These are phyloP conservation scores for Drosophila pseudotalamancana DNA, from an alignment of 2,888 invertebrate genomes.

Conservation along the genomic window DNA sequence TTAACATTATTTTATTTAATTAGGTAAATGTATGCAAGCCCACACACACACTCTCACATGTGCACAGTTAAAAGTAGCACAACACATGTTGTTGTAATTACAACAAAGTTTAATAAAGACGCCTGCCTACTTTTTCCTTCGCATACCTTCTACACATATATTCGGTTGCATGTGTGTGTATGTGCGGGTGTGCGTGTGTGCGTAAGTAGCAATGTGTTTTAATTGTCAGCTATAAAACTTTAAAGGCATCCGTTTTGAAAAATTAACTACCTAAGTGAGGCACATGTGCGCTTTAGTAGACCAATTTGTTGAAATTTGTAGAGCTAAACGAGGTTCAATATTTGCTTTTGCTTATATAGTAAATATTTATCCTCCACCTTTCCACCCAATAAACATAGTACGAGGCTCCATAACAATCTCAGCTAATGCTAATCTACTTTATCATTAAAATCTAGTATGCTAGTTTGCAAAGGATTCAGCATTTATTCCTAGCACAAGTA, in stretches of 20 bases:
- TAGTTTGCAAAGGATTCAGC: too few relatives aligned
- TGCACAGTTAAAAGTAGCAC: constrained; percentile 46
- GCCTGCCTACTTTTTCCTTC: constrained; percentile 52
- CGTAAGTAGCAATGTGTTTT: constrained; percentile 26
- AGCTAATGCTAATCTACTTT: too few relatives aligned
- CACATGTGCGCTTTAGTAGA: constrained; percentile 43
- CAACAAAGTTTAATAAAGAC: constrained; percentile 78
- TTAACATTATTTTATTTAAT: constrained; percentile 81
- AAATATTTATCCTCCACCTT: neutral
- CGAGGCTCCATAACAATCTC: too few relatives aligned
- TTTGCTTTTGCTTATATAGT: neutral
- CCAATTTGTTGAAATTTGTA: constrained; percentile 2
- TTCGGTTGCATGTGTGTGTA: constrained; percentile 5
- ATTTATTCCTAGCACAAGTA: too few relatives aligned
- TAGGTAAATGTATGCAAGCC: constrained; percentile 79
- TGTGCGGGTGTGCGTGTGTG: neutral
- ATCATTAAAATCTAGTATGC: too few relatives aligned
- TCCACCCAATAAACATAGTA: too few relatives aligned
- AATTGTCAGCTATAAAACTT: constrained; percentile 53
- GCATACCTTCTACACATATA: constrained; percentile 25
- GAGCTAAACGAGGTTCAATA: neutral
- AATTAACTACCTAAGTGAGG: constrained; percentile 40
- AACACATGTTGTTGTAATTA: constrained; percentile 79
- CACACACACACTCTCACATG: constrained; percentile 37
- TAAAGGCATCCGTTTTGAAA: constrained; percentile 42